Percentiles rank a stretch among this genome's conserved stretches.
Conservation (phyloP, 2,888 invertebrate species). For the Zaprionus obscuricornis region DNA sequence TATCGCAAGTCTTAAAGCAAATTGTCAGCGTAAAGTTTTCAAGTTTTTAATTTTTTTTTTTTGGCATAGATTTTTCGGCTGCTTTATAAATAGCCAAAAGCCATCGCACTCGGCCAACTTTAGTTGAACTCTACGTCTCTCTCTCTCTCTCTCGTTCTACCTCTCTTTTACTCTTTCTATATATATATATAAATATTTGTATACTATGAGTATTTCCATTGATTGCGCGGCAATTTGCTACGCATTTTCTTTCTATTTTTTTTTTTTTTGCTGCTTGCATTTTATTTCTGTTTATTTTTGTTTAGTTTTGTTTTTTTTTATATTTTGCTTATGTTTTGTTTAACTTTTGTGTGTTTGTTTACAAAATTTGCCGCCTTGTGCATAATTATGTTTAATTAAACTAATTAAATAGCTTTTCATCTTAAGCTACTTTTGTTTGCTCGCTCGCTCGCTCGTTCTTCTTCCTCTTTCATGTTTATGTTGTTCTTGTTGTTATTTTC, state of each 20-base stretch:
- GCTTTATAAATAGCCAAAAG: conserved; percentile 56
- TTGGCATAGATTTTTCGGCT: conserved; percentile 22
- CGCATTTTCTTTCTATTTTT: too few relatives aligned
- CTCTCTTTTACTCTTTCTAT: too few relatives aligned
- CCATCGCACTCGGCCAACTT: conserved; percentile 44
- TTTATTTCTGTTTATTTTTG: conserved; percentile 42
- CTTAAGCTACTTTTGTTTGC: conserved; percentile 3
- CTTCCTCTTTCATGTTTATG: conserved; percentile 28
- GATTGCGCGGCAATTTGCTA: too few relatives aligned
- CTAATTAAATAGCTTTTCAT: conserved; percentile 66
- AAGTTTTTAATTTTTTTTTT: conserved; percentile 7
- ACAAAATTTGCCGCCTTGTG: conserved; percentile 29
- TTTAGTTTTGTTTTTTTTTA: conserved; percentile 18
- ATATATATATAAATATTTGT: not conserved
- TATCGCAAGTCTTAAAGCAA: too few relatives aligned
- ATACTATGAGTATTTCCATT: too few relatives aligned
- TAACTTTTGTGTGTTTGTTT: conserved; percentile 33
- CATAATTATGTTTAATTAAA: conserved; percentile 73
- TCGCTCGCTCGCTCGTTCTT: not conserved
- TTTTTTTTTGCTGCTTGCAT: not conserved
- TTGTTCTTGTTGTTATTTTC: conserved; percentile 32
- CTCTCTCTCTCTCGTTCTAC: too few relatives aligned
- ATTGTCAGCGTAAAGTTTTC: too few relatives aligned
- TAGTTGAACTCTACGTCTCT: conserved; percentile 64
- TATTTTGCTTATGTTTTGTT: conserved; percentile 30